Evolutionary conservation across 2,888 invertebrate genomes (phyloP).

Genomic region (Ectemnius cavifrons): DNA sequence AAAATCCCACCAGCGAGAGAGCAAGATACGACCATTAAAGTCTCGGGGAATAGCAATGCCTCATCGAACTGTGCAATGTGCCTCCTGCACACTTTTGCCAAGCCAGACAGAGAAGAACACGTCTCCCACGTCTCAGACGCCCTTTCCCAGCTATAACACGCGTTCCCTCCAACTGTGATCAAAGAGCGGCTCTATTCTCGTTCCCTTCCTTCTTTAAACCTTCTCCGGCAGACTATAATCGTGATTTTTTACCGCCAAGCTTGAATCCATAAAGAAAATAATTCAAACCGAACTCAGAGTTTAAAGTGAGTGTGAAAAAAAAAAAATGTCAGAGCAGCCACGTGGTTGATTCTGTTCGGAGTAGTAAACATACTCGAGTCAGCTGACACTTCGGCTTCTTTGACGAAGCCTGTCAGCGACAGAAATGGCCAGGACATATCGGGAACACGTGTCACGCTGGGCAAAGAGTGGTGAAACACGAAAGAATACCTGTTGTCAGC

Average conservation of each 20-base stretch:
- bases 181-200: not conserved
- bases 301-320: not conserved
- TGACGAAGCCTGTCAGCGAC: no score
- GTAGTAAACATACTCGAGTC: no score
- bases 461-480: no score
- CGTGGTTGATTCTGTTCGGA: no score
- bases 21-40: constrained; percentile 30
- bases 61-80: constrained; percentile 41
- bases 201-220: not conserved
- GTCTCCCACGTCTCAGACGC: constrained; percentile 14
- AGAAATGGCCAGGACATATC: no score
- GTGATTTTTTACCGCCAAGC: not conserved
- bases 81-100: not conserved
- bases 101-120: constrained; percentile 20
- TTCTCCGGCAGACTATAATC: not conserved
- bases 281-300: not conserved
- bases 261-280: not conserved
- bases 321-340: constrained; percentile 3
- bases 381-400: no score
- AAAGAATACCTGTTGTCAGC: no score
- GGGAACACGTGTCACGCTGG: no score
- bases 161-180: not conserved
- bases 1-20: constrained; percentile 44
- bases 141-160: constrained; percentile 19
- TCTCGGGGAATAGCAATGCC: constrained; percentile 10